Percentiles rank a stretch among this genome's conserved stretches.
Evolutionary conservation across 2,797 vertebrate species (phyloP).

Genomic region (Chaetodon trifasciatus): DNA sequence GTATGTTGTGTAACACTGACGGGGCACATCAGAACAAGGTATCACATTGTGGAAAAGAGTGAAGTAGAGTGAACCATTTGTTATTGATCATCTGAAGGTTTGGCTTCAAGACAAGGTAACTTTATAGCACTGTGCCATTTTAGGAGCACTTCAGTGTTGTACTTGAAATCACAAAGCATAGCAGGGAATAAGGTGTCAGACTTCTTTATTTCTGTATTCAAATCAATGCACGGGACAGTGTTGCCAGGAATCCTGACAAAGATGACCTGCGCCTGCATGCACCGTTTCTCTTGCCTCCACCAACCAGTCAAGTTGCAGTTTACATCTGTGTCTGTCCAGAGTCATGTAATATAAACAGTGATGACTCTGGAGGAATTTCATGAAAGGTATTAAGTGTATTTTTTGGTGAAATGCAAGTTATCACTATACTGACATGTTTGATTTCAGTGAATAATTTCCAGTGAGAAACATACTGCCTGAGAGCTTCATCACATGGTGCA

Average conservation of each 20-base stretch:
- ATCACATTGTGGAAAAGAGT: conserved; percentile 40
- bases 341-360: too few relatives aligned
- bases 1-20: conserved; percentile 67
- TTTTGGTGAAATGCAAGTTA: too few relatives aligned
- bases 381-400: too few relatives aligned
- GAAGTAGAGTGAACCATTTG: conserved; percentile 45
- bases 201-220: conserved; percentile 50
- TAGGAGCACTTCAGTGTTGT: conserved; percentile 31
- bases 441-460: too few relatives aligned
- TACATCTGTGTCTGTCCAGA: too few relatives aligned
- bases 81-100: conserved; percentile 67
- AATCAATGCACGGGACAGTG: conserved; percentile 33
- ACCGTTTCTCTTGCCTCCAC: neutral
- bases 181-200: conserved; percentile 16
- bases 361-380: too few relatives aligned
- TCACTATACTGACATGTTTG: too few relatives aligned
- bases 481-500: too few relatives aligned
- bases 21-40: conserved; percentile 63
- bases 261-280: neutral
- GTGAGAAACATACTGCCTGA: too few relatives aligned
- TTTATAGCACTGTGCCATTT: conserved; percentile 57
- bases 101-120: conserved; percentile 65
- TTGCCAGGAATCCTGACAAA: conserved; percentile 29
- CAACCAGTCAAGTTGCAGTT: too few relatives aligned
- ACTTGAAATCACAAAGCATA: conserved; percentile 45